Evolutionary conservation across 2,888 invertebrate genomes (phyloP).

Genomic region (Graphium colonna): DNA sequence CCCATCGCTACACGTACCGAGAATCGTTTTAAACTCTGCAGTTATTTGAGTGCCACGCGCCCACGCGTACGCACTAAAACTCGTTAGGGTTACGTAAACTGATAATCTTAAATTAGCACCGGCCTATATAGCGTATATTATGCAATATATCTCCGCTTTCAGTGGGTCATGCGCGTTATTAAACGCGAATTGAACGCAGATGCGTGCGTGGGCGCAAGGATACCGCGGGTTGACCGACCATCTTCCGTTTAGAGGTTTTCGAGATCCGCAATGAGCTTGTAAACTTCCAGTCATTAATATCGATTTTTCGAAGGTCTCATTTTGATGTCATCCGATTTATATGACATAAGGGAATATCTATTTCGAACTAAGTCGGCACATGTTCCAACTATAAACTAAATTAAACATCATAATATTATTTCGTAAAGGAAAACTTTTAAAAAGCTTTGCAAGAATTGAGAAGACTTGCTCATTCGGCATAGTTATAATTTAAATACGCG

Average conservation of each 20-base stretch:
- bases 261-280: neutral
- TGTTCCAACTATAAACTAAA: no score
- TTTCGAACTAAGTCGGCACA: no score
- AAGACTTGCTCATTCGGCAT: no score
- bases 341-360: no score
- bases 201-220: constrained; percentile 20
- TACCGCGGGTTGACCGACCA: constrained; percentile 27
- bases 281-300: neutral
- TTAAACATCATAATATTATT: no score
- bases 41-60: constrained; percentile 19
- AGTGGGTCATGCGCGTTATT: constrained; percentile 23
- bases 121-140: constrained; percentile 22
- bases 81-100: constrained; percentile 20
- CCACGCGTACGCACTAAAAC: constrained; percentile 21
- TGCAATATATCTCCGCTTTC: constrained; percentile 22
- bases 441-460: no score
- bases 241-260: constrained; percentile 5
- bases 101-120: constrained; percentile 22
- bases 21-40: constrained; percentile 10
- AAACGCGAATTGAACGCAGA: constrained; percentile 15
- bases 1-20: constrained; percentile 6
- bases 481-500: no score
- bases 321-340: no score
- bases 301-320: neutral
- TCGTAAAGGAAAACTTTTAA: no score